phyloP scores from a whole-genome alignment of 2,797 vertebrate genomes.

The Toxotes lorentzi region DNA sequence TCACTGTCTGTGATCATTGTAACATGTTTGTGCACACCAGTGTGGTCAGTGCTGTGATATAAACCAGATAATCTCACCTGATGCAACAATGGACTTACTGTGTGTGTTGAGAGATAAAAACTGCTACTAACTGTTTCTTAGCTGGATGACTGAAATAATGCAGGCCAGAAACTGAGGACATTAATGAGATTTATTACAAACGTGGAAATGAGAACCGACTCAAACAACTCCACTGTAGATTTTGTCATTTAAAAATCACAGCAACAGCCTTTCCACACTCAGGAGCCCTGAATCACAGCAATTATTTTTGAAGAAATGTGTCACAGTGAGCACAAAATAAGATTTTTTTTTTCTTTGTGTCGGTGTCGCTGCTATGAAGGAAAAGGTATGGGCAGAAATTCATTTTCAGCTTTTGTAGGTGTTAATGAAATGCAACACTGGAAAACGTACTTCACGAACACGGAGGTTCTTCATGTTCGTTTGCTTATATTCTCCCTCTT shows the following conservation, averaged over 20 bases:
- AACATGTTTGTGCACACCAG: background rate
- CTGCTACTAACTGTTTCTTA: too few species aligned
- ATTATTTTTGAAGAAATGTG: background rate
- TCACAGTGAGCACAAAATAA: constrained; percentile 14
- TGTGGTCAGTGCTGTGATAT: background rate
- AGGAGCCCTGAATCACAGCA: background rate
- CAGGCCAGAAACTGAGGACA: background rate
- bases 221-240: background rate
- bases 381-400: background rate
- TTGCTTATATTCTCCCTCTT: background rate
- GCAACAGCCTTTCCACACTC: background rate
- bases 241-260: background rate
- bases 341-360: background rate
- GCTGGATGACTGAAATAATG: background rate
- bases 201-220: background rate
- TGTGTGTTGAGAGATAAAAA: too few species aligned
- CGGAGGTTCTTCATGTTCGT: background rate
- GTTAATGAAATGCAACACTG: constrained; percentile 10
- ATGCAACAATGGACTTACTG: too few species aligned
- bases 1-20: background rate
- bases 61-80: background rate
- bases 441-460: background rate
- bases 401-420: background rate
- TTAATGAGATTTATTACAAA: background rate
- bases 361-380: constrained; percentile 7